phyloP scores from a whole-genome alignment of 1,140 invertebrate genomes.

The Acyrthosiphon pisum region DNA sequence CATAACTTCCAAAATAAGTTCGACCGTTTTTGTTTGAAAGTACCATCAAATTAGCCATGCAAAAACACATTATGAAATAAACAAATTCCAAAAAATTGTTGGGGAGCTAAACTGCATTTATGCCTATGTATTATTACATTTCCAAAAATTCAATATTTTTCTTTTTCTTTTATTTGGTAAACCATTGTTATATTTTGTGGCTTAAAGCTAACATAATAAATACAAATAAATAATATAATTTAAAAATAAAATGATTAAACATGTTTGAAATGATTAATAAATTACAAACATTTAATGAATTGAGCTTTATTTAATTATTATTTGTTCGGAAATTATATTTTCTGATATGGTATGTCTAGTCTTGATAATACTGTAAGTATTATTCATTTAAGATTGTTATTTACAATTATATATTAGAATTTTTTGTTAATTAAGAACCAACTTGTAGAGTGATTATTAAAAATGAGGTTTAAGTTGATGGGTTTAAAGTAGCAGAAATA shows the following conservation, averaged over 20 bases:
- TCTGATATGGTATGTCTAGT: background rate
- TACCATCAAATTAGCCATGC: too few relatives aligned
- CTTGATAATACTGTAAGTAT: background rate
- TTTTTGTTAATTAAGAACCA: background rate
- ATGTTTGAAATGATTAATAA: constrained; percentile 27
- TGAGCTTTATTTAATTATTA: background rate
- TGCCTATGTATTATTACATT: constrained; percentile 48
- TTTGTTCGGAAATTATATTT: background rate
- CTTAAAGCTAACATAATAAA: constrained; percentile 54
- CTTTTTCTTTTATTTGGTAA: constrained; percentile 42
- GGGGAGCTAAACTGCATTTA: too few relatives aligned
- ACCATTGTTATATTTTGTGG: constrained; percentile 48
- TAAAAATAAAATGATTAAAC: constrained; percentile 12
- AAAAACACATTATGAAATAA: too few relatives aligned
- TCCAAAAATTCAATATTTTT: constrained; percentile 47
- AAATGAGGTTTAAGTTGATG: constrained; percentile 74
- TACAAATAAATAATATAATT: constrained; percentile 16
- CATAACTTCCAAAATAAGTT: too few relatives aligned
- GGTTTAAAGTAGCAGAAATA: constrained; percentile 70
- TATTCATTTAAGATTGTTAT: background rate
- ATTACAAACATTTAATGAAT: background rate
- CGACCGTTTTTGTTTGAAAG: too few relatives aligned
- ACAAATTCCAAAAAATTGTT: too few relatives aligned
- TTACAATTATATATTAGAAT: background rate
- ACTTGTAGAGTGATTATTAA: background rate